These are phyloP conservation scores for Chlorodrepanis virens DNA, from an alignment of 2,113 vertebrate genomes.

Conservation along the genomic window DNA sequence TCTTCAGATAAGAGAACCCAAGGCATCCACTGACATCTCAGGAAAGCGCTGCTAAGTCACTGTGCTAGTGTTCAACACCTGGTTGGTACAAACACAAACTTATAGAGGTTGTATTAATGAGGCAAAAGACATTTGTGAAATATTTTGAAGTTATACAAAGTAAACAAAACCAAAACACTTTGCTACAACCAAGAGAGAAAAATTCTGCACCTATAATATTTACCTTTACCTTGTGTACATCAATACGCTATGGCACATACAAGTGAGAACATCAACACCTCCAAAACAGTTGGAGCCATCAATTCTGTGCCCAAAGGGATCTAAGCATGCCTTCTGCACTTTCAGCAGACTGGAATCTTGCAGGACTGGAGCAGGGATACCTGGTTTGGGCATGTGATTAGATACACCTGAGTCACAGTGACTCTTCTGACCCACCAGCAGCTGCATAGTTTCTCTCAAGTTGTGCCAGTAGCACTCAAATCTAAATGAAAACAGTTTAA, in stretches of 20 bases:
- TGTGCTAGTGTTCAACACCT: background rate
- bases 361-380: background rate
- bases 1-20: background rate
- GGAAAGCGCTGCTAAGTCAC: background rate
- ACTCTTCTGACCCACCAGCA: background rate
- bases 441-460: background rate
- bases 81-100: background rate
- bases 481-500: background rate
- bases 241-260: background rate
- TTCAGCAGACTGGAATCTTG: background rate
- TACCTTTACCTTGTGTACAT: background rate
- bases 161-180: background rate
- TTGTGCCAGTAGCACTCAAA: background rate
- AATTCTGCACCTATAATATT: background rate
- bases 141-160: background rate
- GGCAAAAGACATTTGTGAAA: background rate
- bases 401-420: background rate
- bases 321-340: background rate
- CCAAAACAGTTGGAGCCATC: background rate
- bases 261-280: background rate
- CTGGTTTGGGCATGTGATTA: background rate
- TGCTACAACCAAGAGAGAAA: background rate
- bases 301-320: background rate
- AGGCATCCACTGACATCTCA: background rate
- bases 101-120: background rate